Conservation (phyloP, 1,140 invertebrate genomes). For the Littorina saxatilis region DNA sequence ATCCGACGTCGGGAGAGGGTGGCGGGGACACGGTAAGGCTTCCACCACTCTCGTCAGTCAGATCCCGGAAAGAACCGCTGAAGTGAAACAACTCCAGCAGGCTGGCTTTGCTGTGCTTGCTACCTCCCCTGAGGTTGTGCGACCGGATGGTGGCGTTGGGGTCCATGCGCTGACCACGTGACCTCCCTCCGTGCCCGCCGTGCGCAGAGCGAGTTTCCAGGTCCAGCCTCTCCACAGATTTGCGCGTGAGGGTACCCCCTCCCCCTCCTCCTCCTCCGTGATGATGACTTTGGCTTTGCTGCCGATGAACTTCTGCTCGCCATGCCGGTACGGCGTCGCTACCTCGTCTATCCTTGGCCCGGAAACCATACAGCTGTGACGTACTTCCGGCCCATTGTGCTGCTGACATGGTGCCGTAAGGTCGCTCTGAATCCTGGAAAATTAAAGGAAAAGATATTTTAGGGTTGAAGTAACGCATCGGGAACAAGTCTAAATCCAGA, state of each 20-base stretch:
- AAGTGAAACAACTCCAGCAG: slow-evolving; percentile 63
- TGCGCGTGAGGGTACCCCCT: slow-evolving; percentile 28
- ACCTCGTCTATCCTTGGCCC: slow-evolving; percentile 30
- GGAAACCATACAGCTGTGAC: slow-evolving; percentile 47
- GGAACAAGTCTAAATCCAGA: too few relatives aligned
- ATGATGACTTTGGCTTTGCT: background rate
- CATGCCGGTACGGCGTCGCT: slow-evolving; percentile 31
- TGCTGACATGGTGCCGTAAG: slow-evolving; percentile 36
- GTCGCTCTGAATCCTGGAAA: slow-evolving; percentile 19
- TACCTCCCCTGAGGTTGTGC: slow-evolving; percentile 65
- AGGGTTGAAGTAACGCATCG: too few relatives aligned
- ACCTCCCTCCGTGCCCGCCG: background rate
- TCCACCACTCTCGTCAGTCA: slow-evolving; percentile 29
- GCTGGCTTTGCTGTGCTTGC: slow-evolving; percentile 39
- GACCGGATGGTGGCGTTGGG: slow-evolving; percentile 67
- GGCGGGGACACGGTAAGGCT: background rate
- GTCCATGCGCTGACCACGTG: slow-evolving; percentile 52
- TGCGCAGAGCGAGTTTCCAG: slow-evolving; percentile 45
- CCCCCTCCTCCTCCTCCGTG: background rate
- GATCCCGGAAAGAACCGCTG: slow-evolving; percentile 56
- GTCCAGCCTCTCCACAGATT: slow-evolving; percentile 51
- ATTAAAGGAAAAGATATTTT: background rate
- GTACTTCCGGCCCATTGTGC: slow-evolving; percentile 41
- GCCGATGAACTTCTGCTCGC: slow-evolving; percentile 22
- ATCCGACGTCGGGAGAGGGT: background rate